phyloP scores from a whole-genome alignment of 1,140 invertebrate genomes.

The Diprion similis region DNA sequence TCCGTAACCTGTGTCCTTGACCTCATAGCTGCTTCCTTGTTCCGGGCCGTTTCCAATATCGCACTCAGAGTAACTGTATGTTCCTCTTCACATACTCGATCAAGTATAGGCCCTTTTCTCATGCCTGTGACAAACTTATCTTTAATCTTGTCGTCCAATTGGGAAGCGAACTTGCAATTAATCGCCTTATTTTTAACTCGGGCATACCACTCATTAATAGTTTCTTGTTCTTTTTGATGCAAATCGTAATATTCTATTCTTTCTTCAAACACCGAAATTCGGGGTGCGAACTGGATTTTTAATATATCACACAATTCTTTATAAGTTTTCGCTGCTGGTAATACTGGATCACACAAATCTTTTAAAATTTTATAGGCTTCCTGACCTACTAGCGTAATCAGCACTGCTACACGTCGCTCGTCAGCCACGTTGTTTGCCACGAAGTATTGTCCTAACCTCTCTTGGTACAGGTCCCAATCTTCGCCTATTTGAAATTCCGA shows the following conservation, averaged over 20 bases:
- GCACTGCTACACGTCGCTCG: slow-evolving; percentile 26
- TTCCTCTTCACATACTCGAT: slow-evolving; percentile 38
- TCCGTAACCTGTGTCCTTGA: too few relatives aligned
- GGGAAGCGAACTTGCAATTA: slow-evolving; percentile 29
- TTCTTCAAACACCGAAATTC: slow-evolving; percentile 28
- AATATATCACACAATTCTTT: slow-evolving; percentile 30
- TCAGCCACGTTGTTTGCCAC: slow-evolving; percentile 28
- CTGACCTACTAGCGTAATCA: slow-evolving; percentile 30
- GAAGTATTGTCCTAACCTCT: slow-evolving; percentile 33
- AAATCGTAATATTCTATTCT: slow-evolving; percentile 29
- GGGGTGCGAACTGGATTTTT: slow-evolving; percentile 31
- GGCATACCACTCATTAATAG: slow-evolving; percentile 30
- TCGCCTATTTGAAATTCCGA: slow-evolving; percentile 28
- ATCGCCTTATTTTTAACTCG: slow-evolving; percentile 27
- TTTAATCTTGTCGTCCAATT: slow-evolving; percentile 33
- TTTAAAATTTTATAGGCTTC: slow-evolving; percentile 30
- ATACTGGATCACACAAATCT: slow-evolving; percentile 31
- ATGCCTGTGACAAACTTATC: slow-evolving; percentile 41
- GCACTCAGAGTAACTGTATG: slow-evolving; percentile 23
- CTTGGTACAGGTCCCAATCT: slow-evolving; percentile 33
- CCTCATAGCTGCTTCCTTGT: slow-evolving; percentile 28
- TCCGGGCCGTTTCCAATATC: slow-evolving; percentile 33
- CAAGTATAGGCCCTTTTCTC: slow-evolving; percentile 27
- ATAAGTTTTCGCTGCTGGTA: slow-evolving; percentile 25
- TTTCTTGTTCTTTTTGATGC: slow-evolving; percentile 24